Base-by-base conservation (phyloP, 2,888 invertebrate genomes). In the Spisula subtruncata region DNA sequence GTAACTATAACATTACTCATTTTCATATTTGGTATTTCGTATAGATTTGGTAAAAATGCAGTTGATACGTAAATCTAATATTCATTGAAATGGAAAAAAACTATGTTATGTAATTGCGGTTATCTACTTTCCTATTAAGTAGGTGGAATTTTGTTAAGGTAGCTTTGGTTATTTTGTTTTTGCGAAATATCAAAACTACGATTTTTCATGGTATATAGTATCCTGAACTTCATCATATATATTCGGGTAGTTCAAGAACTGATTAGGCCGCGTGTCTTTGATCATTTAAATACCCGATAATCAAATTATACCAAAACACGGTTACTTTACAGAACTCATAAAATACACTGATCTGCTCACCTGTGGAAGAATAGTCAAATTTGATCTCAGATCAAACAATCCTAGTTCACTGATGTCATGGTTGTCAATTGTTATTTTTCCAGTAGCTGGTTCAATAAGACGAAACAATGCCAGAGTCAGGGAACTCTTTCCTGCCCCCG, bases 391-490 rank as follows among this genome's bases (percentile, higher is more conserved):
- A 87, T 97, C 96, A 71, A 97, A 96, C 83, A 97, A 95, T 1
- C 97, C 97, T 12, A 97, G 93, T 16, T 94, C 93, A 12, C 96
- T 94, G 85, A 97, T 97, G 93, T 98, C 97, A 5, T 97, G 93
- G 56, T 96, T 97, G 91, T 97, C 97, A 80, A 98, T 97, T 48
- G 93, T 95, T 75, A 98, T 97, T 32, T 89, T 95, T 16, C 98
- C 98, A 0, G 94, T 94, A 4, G 96, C 96, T 35, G 97, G 94
- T 90, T 98, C 97, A 18, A 97, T 97, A 87, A 98, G 95, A 80
- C 98, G 97, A 93, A 97, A 98, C 54, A 98, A 95, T 1, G 97
- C 97, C 75, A 97, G 97, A 1, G 97, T 97, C 0, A 98, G 95
- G 0, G 97, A 97, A 54, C 97, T 97, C 94, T 98, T 98, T 0